A percentile compares a stretch with the other conserved stretches of the same genome.
These are phyloP conservation scores for Trichosurus vulpecula DNA, from an alignment of 2,797 vertebrate species.

Conservation along the genomic window DNA sequence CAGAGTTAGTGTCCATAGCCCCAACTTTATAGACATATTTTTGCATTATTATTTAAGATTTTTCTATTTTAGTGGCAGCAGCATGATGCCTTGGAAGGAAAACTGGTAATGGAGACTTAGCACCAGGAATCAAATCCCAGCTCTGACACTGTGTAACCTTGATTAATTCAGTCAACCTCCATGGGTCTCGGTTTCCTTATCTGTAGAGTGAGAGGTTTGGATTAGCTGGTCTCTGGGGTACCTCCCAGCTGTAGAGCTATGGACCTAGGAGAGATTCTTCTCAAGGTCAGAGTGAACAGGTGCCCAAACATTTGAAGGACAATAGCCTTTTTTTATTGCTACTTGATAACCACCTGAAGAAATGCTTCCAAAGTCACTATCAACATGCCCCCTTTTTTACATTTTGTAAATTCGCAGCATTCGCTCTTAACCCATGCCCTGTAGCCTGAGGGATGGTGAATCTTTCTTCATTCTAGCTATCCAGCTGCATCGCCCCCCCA, in stretches of 20 bases:
- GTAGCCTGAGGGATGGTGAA: slow-evolving; percentile 78
- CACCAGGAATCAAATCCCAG: neutral
- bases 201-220: neutral
- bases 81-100: neutral
- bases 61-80: neutral
- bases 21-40: slow-evolving; percentile 6
- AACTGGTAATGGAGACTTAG: neutral
- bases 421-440: slow-evolving; percentile 65
- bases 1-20: neutral
- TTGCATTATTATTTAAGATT: slow-evolving; percentile 24
- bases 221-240: neutral
- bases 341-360: slow-evolving; percentile 44
- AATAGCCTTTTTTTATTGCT: slow-evolving; percentile 24
- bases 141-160: neutral
- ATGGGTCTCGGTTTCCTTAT: neutral
- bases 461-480: slow-evolving; percentile 64
- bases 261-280: neutral
- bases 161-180: neutral
- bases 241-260: neutral
- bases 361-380: slow-evolving; percentile 63
- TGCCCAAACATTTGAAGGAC: neutral
- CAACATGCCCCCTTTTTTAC: slow-evolving; percentile 54
- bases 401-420: slow-evolving; percentile 67
- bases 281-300: slow-evolving; percentile 29
- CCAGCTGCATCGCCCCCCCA: slow-evolving; percentile 61